Percentiles rank a stretch among this genome's conserved stretches.
Evolutionary conservation across 2,113 vertebrate species (phyloP).

Genomic region (Trematocara macrostoma): DNA sequence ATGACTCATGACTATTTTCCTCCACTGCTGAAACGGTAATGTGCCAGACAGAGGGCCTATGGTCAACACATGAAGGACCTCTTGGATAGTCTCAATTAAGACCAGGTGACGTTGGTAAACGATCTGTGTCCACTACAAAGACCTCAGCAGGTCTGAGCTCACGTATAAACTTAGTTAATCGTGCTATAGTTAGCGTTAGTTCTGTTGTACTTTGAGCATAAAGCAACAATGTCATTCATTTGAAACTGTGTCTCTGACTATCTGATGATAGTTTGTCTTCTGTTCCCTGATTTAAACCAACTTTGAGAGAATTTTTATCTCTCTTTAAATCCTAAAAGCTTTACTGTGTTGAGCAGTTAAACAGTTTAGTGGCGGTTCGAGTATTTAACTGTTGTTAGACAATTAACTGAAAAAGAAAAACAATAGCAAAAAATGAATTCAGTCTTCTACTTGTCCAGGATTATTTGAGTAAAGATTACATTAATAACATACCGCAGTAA

Average conservation of each 20-base stretch:
- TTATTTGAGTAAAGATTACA: background rate
- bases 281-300: background rate
- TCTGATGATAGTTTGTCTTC: background rate
- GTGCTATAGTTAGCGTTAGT: background rate
- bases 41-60: background rate
- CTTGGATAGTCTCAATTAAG: background rate
- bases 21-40: background rate
- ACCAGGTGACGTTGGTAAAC: background rate
- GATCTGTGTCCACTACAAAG: background rate
- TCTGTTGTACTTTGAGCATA: background rate
- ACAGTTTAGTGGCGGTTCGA: background rate
- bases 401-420: background rate
- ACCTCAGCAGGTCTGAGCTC: background rate
- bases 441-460: background rate
- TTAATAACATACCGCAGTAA: background rate
- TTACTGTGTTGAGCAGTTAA: background rate
- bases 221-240: background rate
- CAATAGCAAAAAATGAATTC: background rate
- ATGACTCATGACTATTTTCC: background rate
- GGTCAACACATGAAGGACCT: background rate
- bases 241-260: background rate
- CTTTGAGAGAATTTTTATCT: background rate
- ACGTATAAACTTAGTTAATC: background rate
- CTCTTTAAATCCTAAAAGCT: background rate
- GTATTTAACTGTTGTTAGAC: background rate